A percentile compares a stretch with the other conserved stretches of the same genome.
These are phyloP conservation scores for Hypolimnas misippus DNA, from an alignment of 2,888 invertebrate species.

Conservation along the genomic window DNA sequence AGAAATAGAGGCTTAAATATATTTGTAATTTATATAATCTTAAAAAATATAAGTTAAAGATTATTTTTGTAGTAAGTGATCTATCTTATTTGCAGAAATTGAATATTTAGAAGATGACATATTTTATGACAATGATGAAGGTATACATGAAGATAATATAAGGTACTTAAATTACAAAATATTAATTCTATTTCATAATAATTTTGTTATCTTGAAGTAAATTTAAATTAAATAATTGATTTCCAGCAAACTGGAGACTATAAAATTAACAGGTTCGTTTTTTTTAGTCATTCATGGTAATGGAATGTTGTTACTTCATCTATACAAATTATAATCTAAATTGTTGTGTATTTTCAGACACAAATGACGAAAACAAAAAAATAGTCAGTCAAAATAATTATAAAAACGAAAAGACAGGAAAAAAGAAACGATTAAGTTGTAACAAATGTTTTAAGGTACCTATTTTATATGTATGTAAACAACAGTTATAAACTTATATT, in stretches of 20 bases:
- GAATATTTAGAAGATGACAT: conserved; percentile 58
- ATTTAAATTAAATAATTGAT: too few relatives aligned
- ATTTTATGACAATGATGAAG: conserved; percentile 41
- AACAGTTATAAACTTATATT: neutral
- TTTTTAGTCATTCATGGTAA: too few relatives aligned
- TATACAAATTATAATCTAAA: too few relatives aligned
- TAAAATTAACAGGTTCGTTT: neutral
- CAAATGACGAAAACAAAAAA: neutral
- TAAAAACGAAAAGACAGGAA: neutral
- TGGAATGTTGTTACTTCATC: too few relatives aligned
- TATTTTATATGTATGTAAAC: neutral
- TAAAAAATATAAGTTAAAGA: neutral
- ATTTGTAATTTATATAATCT: neutral
- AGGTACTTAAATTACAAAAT: conserved; percentile 19
- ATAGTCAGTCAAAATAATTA: conserved; percentile 38
- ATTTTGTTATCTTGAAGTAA: too few relatives aligned
- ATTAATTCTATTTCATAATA: too few relatives aligned
- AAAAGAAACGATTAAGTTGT: conserved; percentile 39
- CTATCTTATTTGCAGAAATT: conserved; percentile 48
- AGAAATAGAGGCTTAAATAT: too few relatives aligned
- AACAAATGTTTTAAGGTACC: conserved; percentile 53
- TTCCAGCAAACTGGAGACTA: conserved; percentile 7
- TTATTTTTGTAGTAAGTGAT: neutral
- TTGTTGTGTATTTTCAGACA: conserved; percentile 28
- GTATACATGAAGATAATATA: conserved; percentile 33